phyloP scores from a whole-genome alignment of 2,797 vertebrate genomes.

The Onychomys torridus region DNA sequence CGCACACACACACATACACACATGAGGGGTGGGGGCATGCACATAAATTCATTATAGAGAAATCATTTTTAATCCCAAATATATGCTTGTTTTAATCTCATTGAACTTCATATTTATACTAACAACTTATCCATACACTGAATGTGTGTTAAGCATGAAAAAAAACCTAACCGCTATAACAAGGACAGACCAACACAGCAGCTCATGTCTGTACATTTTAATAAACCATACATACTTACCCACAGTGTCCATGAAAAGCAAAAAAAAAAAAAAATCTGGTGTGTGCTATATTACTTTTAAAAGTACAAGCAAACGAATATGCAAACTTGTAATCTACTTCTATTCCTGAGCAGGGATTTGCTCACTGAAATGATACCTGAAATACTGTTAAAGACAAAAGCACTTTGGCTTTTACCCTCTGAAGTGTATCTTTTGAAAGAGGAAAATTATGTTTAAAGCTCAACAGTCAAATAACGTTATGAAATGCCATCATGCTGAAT shows the following conservation, averaged over 20 bases:
- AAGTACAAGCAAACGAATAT: conserved; percentile 47
- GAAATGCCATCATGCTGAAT: neutral
- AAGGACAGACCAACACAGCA: conserved; percentile 83
- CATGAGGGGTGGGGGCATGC: too few relatives aligned
- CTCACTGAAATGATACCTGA: conserved; percentile 17
- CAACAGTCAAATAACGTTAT: neutral
- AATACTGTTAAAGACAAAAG: neutral
- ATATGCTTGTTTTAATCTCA: conserved; percentile 78
- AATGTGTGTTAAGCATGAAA: conserved; percentile 81
- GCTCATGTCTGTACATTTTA: conserved; percentile 82
- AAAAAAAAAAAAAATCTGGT: conserved; percentile 3
- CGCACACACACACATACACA: neutral
- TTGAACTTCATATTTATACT: conserved; percentile 81
- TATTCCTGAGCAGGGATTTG: neutral
- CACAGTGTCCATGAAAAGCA: conserved; percentile 27
- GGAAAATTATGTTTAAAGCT: conserved; percentile 14
- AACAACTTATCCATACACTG: conserved; percentile 81
- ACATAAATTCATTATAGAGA: neutral
- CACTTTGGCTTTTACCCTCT: conserved; percentile 2
- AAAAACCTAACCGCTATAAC: conserved; percentile 79
- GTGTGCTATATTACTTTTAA: conserved; percentile 51
- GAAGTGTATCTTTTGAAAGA: neutral
- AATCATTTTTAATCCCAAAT: conserved; percentile 81
- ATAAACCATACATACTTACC: conserved; percentile 74
- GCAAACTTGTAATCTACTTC: conserved; percentile 33